These are phyloP conservation scores for Gortyna flavago DNA, from an alignment of 2,888 invertebrate genomes.

Conservation along the genomic window DNA sequence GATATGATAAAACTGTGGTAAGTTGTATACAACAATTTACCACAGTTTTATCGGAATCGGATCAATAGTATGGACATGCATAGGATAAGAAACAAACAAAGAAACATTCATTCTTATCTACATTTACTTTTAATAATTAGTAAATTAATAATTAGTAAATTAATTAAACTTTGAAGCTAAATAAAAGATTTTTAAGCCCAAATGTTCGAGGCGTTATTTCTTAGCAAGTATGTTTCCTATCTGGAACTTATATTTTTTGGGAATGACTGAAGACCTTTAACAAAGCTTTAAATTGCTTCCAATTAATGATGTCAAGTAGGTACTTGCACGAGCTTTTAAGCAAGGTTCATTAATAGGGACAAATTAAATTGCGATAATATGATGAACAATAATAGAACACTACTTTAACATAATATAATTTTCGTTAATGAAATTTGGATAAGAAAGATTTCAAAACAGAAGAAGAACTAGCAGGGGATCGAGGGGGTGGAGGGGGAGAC, in stretches of 20 bases:
- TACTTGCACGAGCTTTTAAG: background rate
- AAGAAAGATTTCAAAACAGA: no score
- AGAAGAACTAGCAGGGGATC: no score
- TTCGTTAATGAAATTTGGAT: background rate
- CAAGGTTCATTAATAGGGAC: background rate
- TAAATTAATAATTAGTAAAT: no score
- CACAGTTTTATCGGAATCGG: background rate
- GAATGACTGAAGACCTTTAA: background rate
- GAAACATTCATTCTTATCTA: background rate
- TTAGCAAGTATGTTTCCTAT: no score
- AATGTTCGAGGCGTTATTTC: background rate
- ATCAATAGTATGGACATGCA: background rate
- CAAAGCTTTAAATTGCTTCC: background rate
- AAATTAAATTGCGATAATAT: slow-evolving; percentile 1
- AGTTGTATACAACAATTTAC: background rate
- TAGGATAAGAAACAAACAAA: background rate
- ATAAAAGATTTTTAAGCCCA: no score
- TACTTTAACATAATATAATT: background rate
- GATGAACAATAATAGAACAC: background rate
- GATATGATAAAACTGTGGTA: no score
- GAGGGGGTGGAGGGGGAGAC: no score
- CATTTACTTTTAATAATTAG: no score
- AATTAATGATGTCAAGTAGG: slow-evolving; percentile 10
- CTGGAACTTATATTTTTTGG: background rate
- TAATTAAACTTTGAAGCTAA: no score